Evolutionary conservation across 2,797 vertebrate genomes (phyloP), one percentile per base, ranked within the genome.

Genomic region (Betta splendens): DNA sequence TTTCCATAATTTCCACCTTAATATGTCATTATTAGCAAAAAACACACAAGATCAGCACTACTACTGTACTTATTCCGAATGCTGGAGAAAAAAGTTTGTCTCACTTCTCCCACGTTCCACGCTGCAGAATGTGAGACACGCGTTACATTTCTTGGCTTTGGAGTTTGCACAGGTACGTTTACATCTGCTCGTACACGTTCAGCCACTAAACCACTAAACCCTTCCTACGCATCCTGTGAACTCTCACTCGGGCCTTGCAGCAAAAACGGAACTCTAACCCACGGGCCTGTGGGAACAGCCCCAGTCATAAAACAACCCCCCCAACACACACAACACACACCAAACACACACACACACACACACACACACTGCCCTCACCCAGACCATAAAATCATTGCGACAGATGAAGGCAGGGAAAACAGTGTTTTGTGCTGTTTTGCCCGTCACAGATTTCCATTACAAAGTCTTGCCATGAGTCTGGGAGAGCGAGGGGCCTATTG

Each of bases 371-470:
- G 73, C 81, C 81, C 67, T 79, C 68, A 68, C 51, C 67, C 57
- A 54, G 66, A 87, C 77, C 86, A 71, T 85, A 81, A 90, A 87
- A 89, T 88, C 86, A 56, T 70, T 79, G 69, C 52, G 81, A 89
- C 85, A 87, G 84, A 85, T 85, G 84, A 88, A 84, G 84, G 80
- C 87, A 88, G 81, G 76, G n/a, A n/a, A 80, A 81, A 81, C 84
- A 73, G 81, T 85, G 85, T 87, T 87, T n/a, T 81, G 72, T 83
- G 85, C 82, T 77, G 81, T 86, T 88, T 83, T 78, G 72, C 80
- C 82, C 56, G 73, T 85, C 78, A 87, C 81, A 83, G 61, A 89
- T 90, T 89, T 90, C 89, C 89, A 90, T 90, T 87, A 89, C 87
- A 89, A 90, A 87, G 87, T 89, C 78, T 22, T 81, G 84, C 80